Base-by-base conservation (phyloP, 35 echinoderm and acorn worm species). In the Lytechinus variegatus region DNA sequence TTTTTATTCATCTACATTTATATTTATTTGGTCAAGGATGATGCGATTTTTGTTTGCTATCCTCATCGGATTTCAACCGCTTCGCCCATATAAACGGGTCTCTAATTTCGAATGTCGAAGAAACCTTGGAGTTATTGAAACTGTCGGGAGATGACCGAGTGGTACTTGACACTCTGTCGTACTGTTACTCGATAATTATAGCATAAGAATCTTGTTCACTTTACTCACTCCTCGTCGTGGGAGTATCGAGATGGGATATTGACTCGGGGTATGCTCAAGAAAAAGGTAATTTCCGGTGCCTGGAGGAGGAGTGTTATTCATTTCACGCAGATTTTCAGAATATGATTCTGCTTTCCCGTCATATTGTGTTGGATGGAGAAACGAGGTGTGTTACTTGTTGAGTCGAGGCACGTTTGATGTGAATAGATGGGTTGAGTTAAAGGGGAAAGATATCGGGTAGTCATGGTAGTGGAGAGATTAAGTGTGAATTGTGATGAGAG, bases 221-320 rank as follows among this genome's bases (percentile, higher is more conserved):
- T 79, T 79, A 24, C 4, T 79, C 19, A 79, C 12, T 79, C n/a
- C 66, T 79, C 7, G 66, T 79, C 66, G n/a, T 79, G 66, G 21
- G 12, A n/a, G 66, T 79, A 79, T 79, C 66, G 14, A 79, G 16
- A 79, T 79, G 19, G 66, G 66, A 24, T 79, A 79, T 79, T 79
- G 66, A 79, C 66, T 79, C 66, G 12, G 16, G 16, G 66, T 8
- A 58, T 3, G 19, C 66, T 79, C 19, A 24, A 79, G 66, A 79
- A 58, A 44, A 79, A 79, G 66, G 66, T 79, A 79, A 79, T 79
- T 79, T 79, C 66, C 66, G 66, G 19, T 79, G 66, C 66, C 66
- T 79, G 66, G 66, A 79, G 66, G 66, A n/a, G 66, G n/a, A 79
- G 66, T 79, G 21, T 79, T 79, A 1, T 79, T 79, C 66, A 79